These are phyloP conservation scores for Lates japonicus DNA, from an alignment of 2,797 vertebrate genomes.

Conservation along the genomic window DNA sequence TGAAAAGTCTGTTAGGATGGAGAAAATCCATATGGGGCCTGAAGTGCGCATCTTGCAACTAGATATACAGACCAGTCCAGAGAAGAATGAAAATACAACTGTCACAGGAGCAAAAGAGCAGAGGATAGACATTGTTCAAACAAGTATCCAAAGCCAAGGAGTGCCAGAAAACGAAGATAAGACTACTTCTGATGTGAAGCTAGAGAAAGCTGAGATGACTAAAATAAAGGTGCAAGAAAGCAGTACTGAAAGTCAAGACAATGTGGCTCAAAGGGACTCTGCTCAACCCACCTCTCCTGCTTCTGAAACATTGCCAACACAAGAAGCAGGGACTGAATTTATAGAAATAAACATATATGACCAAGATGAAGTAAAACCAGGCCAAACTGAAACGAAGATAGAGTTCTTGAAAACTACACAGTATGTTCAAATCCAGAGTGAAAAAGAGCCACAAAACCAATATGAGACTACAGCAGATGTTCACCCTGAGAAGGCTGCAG, in stretches of 20 bases:
- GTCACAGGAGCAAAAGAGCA: neutral
- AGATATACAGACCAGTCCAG: constrained; percentile 3
- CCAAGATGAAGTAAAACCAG: neutral
- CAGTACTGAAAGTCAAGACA: neutral
- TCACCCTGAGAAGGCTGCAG: neutral
- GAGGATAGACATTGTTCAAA: neutral
- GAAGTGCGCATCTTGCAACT: constrained; percentile 16
- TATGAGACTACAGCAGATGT: neutral
- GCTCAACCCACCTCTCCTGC: neutral
- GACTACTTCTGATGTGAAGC: neutral
- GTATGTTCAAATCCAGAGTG: constrained; percentile 11
- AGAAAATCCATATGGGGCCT: neutral
- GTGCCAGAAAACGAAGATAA: neutral
- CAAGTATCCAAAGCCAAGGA: neutral
- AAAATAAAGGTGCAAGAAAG: neutral
- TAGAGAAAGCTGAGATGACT: neutral
- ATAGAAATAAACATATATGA: constrained; percentile 58
- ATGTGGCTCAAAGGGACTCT: neutral
- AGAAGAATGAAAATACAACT: neutral
- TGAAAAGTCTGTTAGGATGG: neutral
- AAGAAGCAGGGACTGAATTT: constrained; percentile 26
- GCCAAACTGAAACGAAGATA: neutral
- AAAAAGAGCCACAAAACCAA: neutral
- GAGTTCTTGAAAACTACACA: neutral
- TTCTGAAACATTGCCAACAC: constrained; percentile 17